Conservation (phyloP, 92 coral and sea anemone genomes). For the Scolanthus callimorphus region DNA sequence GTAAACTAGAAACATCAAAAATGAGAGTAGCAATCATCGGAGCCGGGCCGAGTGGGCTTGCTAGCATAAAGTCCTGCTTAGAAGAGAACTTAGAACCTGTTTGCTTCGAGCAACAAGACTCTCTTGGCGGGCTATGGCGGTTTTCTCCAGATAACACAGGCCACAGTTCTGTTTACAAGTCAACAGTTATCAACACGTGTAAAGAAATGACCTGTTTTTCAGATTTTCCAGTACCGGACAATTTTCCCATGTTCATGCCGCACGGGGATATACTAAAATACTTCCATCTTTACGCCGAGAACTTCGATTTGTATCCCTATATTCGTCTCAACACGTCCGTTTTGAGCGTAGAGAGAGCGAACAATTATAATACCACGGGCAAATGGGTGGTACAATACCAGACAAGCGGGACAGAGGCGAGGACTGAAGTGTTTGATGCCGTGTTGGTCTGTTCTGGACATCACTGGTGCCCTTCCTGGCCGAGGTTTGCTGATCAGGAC, state of each 20-base stretch:
- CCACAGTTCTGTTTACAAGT: slow-evolving; percentile 42
- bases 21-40: slow-evolving; percentile 59
- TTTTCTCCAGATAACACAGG: slow-evolving; percentile 27
- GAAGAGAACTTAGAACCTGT: slow-evolving; percentile 57
- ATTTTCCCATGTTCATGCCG: slow-evolving; percentile 31
- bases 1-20: background rate
- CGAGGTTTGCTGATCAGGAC: slow-evolving; percentile 30
- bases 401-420: slow-evolving; percentile 4
- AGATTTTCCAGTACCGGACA: slow-evolving; percentile 36
- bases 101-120: slow-evolving; percentile 56
- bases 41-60: slow-evolving; percentile 55
- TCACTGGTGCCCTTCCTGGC: slow-evolving; percentile 30
- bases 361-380: slow-evolving; percentile 21
- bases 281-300: slow-evolving; percentile 16
- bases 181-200: slow-evolving; percentile 42
- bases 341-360: slow-evolving; percentile 5
- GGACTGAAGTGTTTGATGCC: slow-evolving; percentile 35
- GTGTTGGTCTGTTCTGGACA: slow-evolving; percentile 54
- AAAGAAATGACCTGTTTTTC: slow-evolving; percentile 53
- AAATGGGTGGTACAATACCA: slow-evolving; percentile 22
- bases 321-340: slow-evolving; percentile 27
- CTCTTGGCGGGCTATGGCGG: slow-evolving; percentile 64
- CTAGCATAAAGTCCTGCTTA: slow-evolving; percentile 52
- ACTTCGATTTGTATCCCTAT: slow-evolving; percentile 21
- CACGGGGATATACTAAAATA: slow-evolving; percentile 22